phyloP scores from a whole-genome alignment of 2,888 invertebrate genomes.

The Tinea pellionella region DNA sequence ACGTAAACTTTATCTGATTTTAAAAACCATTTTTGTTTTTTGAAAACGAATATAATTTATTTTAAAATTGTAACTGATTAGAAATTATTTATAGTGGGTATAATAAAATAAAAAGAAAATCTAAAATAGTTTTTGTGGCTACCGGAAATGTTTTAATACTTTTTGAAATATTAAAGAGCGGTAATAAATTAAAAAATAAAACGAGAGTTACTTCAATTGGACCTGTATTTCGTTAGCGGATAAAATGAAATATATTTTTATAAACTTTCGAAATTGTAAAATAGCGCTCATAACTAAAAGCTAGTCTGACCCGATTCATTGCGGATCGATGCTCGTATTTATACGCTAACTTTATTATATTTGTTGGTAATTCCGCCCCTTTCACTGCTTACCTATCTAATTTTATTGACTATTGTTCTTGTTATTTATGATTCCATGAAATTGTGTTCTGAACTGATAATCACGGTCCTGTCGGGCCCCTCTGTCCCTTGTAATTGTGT shows the following conservation, averaged over 20 bases:
- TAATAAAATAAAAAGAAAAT: too few relatives aligned
- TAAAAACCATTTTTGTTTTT: background rate
- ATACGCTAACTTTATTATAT: background rate
- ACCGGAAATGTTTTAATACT: too few relatives aligned
- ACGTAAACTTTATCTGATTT: background rate
- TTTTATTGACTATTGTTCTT: slow-evolving; percentile 63
- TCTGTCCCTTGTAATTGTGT: slow-evolving; percentile 48
- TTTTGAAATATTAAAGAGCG: too few relatives aligned
- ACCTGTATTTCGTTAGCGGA: too few relatives aligned
- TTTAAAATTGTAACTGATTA: background rate
- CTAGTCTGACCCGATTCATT: too few relatives aligned
- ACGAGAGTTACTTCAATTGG: too few relatives aligned
- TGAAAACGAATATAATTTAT: background rate
- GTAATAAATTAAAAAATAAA: too few relatives aligned
- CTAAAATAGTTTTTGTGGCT: too few relatives aligned
- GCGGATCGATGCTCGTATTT: background rate
- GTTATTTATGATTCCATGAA: slow-evolving; percentile 56
- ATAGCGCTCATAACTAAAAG: too few relatives aligned
- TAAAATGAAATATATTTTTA: too few relatives aligned
- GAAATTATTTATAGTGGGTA: too few relatives aligned
- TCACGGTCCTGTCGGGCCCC: slow-evolving; percentile 17
- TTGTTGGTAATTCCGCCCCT: slow-evolving; percentile 39
- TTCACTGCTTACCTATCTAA: slow-evolving; percentile 37
- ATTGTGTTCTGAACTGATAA: slow-evolving; percentile 59
- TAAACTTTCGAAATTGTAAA: too few relatives aligned